phyloP scores from a whole-genome alignment of 2,113 vertebrate genomes.

The Bothrops jararaca region DNA sequence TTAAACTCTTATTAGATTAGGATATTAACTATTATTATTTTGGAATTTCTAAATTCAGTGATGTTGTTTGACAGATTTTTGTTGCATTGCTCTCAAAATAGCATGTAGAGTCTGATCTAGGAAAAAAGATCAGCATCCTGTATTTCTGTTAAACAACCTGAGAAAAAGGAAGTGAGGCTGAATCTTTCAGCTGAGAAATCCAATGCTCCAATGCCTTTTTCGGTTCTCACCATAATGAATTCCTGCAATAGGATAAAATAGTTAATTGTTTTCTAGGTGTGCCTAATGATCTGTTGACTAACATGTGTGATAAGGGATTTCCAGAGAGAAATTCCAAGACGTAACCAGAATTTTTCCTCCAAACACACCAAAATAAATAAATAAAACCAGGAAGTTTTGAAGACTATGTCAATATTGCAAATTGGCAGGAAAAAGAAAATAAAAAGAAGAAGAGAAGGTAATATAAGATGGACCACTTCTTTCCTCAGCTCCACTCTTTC shows the following conservation, averaged over 20 bases:
- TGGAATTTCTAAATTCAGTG: not conserved
- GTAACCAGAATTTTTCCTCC: conserved; percentile 48
- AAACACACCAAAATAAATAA: conserved; percentile 57
- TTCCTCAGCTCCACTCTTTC: not conserved
- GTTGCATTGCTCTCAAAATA: not conserved
- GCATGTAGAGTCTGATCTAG: conserved; percentile 33
- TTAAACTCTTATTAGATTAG: not conserved
- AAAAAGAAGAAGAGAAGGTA: not conserved
- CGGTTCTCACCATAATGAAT: conserved; percentile 65
- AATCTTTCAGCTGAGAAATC: conserved; percentile 47
- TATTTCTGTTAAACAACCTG: conserved; percentile 55
- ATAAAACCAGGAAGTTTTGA: conserved; percentile 57
- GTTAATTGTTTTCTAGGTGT: conserved; percentile 66
- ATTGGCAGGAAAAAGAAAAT: not conserved
- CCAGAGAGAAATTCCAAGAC: conserved; percentile 59
- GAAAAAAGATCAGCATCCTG: conserved; percentile 40
- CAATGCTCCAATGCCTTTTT: conserved; percentile 38
- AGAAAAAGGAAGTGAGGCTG: conserved; percentile 63
- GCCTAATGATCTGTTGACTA: conserved; percentile 78
- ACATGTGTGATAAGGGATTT: conserved; percentile 64
- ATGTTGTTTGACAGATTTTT: not conserved
- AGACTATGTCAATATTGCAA: not conserved
- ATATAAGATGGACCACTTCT: not conserved
- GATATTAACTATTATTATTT: not conserved
- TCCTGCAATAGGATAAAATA: conserved; percentile 62